These are phyloP conservation scores for Pheosia gnoma DNA, from an alignment of 2,888 invertebrate species.

Conservation along the genomic window DNA sequence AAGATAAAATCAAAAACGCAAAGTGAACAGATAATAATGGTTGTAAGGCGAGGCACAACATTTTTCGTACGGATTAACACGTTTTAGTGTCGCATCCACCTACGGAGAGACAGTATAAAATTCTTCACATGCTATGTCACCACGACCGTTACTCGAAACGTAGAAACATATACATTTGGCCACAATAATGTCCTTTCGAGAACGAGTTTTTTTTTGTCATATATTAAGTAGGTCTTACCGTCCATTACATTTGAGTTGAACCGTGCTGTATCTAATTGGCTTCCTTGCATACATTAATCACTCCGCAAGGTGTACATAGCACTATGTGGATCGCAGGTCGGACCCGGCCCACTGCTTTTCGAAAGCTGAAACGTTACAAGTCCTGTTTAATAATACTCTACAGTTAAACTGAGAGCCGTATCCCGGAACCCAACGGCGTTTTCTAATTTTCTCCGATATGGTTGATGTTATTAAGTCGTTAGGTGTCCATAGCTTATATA, in stretches of 20 bases:
- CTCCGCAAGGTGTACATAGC: constrained; percentile 49
- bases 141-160: constrained; percentile 57
- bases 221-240: constrained; percentile 49
- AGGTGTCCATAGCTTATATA: constrained; percentile 4
- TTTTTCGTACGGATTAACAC: constrained; percentile 29
- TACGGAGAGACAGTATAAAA: constrained; percentile 57
- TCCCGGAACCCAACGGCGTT: constrained; percentile 54
- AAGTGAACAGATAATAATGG: background rate
- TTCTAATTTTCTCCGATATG: constrained; percentile 62
- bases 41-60: constrained; percentile 21
- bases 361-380: constrained; percentile 62
- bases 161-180: constrained; percentile 41
- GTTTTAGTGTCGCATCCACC: constrained; percentile 56
- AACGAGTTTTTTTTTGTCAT: constrained; percentile 53
- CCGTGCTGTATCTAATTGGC: constrained; percentile 74
- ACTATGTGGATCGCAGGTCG: constrained; percentile 59
- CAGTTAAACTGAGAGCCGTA: constrained; percentile 65
- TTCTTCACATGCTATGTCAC: constrained; percentile 64
- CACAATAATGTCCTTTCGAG: constrained; percentile 58
- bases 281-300: constrained; percentile 72
- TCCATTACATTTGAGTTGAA: constrained; percentile 46
- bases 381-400: constrained; percentile 58
- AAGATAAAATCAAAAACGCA: constrained; percentile 2
- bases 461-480: constrained; percentile 37
- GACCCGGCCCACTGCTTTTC: constrained; percentile 46